phyloP scores from a whole-genome alignment of 2,888 invertebrate species.

The Pinctada fucata region DNA sequence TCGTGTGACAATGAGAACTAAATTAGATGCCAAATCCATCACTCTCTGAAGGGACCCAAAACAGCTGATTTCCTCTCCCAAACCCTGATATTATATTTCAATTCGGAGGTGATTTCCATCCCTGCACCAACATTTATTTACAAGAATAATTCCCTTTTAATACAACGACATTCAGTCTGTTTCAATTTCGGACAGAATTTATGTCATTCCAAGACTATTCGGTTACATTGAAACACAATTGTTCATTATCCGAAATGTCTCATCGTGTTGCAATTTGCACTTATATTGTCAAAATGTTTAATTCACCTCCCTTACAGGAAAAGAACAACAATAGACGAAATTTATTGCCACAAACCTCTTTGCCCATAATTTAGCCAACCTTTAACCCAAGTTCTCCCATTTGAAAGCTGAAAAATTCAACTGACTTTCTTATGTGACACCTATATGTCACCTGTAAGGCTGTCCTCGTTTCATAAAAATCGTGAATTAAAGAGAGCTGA shows the following conservation, averaged over 20 bases:
- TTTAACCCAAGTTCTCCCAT: background rate
- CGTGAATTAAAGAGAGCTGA: background rate
- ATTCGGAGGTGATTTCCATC: too few relatives aligned
- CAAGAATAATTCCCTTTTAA: too few relatives aligned
- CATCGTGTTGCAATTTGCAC: background rate
- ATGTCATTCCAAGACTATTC: background rate
- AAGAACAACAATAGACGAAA: too few relatives aligned
- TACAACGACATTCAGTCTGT: too few relatives aligned
- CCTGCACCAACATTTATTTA: too few relatives aligned
- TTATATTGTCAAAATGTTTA: background rate
- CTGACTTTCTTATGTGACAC: conserved; percentile 3
- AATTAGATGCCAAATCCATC: too few relatives aligned
- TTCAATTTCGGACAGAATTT: too few relatives aligned
- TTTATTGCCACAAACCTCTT: background rate
- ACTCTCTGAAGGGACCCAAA: too few relatives aligned
- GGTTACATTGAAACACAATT: background rate
- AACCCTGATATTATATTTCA: too few relatives aligned
- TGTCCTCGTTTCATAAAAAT: background rate
- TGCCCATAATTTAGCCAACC: background rate
- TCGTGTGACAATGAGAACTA: too few relatives aligned
- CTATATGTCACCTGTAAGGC: background rate
- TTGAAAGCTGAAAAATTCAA: background rate
- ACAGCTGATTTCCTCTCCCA: too few relatives aligned
- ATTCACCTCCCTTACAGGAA: background rate
- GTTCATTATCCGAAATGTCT: background rate